Evolutionary conservation across 2,797 vertebrate species (phyloP).

Genomic region (Myripristis jacobus): DNA sequence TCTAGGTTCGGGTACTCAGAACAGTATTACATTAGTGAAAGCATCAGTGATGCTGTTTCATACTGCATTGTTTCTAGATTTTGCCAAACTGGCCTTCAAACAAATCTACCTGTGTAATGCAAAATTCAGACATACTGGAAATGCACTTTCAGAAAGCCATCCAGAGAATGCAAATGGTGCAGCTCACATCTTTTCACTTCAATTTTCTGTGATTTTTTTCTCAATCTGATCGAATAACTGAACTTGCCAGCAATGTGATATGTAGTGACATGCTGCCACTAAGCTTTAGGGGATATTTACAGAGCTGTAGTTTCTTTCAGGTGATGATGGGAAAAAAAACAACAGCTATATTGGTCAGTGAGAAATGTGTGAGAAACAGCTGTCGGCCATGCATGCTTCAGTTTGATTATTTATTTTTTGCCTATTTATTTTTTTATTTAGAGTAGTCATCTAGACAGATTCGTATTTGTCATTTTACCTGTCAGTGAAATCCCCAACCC

Average conservation of each 20-base stretch:
- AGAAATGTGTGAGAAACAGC: conserved; percentile 21
- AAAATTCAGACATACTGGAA: background rate
- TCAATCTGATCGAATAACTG: conserved; percentile 38
- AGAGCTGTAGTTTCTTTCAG: conserved; percentile 33
- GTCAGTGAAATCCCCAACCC: conserved; percentile 13
- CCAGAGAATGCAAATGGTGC: conserved; percentile 11
- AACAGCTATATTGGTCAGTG: conserved; percentile 2
- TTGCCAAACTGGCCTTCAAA: conserved; percentile 11
- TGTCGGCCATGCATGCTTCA: conserved; percentile 23
- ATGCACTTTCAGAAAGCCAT: conserved; percentile 4
- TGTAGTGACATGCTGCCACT: conserved; percentile 24
- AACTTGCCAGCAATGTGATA: conserved; percentile 21
- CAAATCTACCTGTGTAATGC: no score
- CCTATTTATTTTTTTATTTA: conserved; percentile 2
- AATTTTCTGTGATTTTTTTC: conserved; percentile 36
- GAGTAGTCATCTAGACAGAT: conserved; percentile 22
- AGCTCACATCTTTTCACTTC: conserved; percentile 12
- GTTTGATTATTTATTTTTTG: no score
- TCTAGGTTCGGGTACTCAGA: no score
- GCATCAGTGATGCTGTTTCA: no score
- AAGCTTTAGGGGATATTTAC: conserved; percentile 31
- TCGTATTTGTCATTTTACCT: conserved; percentile 11
- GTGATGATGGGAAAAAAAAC: conserved; percentile 25
- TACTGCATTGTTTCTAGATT: conserved; percentile 8
- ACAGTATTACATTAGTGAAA: no score